Conservation (phyloP, 1,140 invertebrate species). For the Drosophila ananassae region DNA sequence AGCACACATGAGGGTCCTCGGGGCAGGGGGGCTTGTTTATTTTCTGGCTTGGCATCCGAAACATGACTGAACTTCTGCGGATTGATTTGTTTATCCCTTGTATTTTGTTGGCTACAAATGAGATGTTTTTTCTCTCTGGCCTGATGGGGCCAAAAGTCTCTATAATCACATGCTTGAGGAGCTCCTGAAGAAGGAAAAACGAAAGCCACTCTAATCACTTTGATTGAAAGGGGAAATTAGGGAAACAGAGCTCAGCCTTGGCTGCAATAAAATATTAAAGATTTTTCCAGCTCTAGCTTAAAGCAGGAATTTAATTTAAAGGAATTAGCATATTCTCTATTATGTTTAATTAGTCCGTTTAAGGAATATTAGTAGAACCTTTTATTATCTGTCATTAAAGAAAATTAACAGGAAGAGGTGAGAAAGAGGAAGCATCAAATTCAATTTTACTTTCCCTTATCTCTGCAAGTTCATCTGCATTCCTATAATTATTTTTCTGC, state of each 20-base stretch:
- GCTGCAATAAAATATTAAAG: slow-evolving; percentile 21
- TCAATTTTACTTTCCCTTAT: slow-evolving; percentile 72
- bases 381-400: slow-evolving; percentile 48
- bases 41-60: slow-evolving; percentile 36
- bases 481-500: slow-evolving; percentile 10
- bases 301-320: not conserved
- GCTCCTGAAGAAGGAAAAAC: slow-evolving; percentile 16
- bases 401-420: not conserved
- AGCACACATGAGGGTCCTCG: slow-evolving; percentile 43
- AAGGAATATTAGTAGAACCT: not conserved
- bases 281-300: not conserved
- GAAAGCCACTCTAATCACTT: slow-evolving; percentile 37
- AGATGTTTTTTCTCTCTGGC: slow-evolving; percentile 4
- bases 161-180: slow-evolving; percentile 41
- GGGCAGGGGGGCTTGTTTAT: slow-evolving; percentile 25
- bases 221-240: slow-evolving; percentile 41
- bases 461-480: slow-evolving; percentile 47
- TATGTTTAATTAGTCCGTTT: not conserved
- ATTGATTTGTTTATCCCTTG: slow-evolving; percentile 64
- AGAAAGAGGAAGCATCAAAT: slow-evolving; percentile 30
- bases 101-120: slow-evolving; percentile 58
- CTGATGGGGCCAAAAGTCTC: slow-evolving; percentile 8
- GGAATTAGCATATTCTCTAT: not conserved
- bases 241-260: not conserved
- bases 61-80: slow-evolving; percentile 49